A percentile compares a stretch with the other conserved stretches of the same genome.
phyloP scores from a whole-genome alignment of 1,140 invertebrate genomes.

The Penaeus indicus region DNA sequence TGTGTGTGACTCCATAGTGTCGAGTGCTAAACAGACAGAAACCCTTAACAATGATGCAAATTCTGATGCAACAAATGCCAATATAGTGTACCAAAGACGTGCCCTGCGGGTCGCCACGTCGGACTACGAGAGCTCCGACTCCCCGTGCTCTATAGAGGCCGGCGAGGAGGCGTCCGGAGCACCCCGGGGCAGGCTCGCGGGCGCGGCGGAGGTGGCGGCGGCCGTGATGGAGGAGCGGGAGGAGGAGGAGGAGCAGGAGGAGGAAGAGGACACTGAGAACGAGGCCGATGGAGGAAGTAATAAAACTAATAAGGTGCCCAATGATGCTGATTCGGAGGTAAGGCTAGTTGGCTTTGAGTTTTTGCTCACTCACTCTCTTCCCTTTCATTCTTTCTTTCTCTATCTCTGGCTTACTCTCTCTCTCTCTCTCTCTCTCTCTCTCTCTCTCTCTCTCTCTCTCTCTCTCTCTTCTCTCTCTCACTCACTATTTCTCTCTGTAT shows the following conservation, averaged over 20 bases:
- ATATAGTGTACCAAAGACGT: slow-evolving; percentile 14
- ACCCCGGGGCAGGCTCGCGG: slow-evolving; percentile 20
- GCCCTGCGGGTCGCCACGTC: slow-evolving; percentile 38
- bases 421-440: not conserved
- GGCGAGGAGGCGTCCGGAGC: slow-evolving; percentile 44
- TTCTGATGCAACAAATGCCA: slow-evolving; percentile 27
- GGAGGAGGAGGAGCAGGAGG: slow-evolving; percentile 18
- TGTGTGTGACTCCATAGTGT: not conserved
- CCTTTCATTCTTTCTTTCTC: not conserved
- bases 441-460: not conserved
- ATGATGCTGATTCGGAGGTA: not conserved
- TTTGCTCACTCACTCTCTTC: no score
- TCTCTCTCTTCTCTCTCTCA: no score
- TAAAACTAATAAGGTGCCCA: not conserved
- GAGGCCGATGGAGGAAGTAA: not conserved
- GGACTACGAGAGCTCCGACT: slow-evolving; percentile 54
- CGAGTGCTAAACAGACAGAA: slow-evolving; percentile 4
- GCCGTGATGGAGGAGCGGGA: slow-evolving; percentile 41
- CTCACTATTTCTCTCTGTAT: not conserved
- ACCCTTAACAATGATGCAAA: slow-evolving; percentile 10
- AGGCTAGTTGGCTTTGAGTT: not conserved
- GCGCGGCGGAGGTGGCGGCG: slow-evolving; percentile 40
- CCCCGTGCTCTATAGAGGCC: slow-evolving; percentile 49
- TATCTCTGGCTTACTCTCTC: not conserved
- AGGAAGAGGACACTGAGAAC: not conserved